phyloP scores from a whole-genome alignment of 2,888 invertebrate species.

The Xylota segnis region DNA sequence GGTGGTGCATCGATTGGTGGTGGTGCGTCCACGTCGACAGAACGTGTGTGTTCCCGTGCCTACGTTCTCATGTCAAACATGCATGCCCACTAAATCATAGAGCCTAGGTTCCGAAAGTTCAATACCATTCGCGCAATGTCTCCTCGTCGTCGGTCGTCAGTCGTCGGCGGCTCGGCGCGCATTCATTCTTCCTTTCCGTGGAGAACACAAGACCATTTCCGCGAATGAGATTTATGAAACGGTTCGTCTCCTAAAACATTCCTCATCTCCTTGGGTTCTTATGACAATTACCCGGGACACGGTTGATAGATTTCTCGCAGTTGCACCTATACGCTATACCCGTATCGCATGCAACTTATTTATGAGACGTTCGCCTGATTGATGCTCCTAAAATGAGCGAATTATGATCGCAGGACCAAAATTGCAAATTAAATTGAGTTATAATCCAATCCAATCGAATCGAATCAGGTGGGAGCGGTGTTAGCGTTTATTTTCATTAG shows the following conservation, averaged over 20 bases:
- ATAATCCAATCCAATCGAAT: too few species aligned
- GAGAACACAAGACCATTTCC: constrained; percentile 60
- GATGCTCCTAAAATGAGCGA: constrained; percentile 60
- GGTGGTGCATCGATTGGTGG: constrained; percentile 63
- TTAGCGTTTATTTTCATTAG: constrained; percentile 46
- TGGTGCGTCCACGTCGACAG: constrained; percentile 65
- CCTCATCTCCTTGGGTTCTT: neutral
- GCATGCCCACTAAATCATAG: constrained; percentile 70
- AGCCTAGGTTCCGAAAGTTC: constrained; percentile 61
- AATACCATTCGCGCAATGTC: constrained; percentile 50
- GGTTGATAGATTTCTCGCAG: constrained; percentile 58
- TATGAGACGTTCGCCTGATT: constrained; percentile 64
- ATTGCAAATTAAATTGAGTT: constrained; percentile 70
- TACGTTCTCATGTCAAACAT: constrained; percentile 73
- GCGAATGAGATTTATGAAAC: constrained; percentile 72
- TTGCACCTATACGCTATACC: neutral
- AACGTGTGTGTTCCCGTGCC: constrained; percentile 71
- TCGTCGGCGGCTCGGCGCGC: too few species aligned
- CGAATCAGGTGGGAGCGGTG: constrained; percentile 66
- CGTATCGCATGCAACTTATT: constrained; percentile 25
- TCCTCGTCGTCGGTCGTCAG: too few species aligned
- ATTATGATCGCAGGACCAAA: constrained; percentile 52
- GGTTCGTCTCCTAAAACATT: constrained; percentile 59
- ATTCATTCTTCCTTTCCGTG: constrained; percentile 38
- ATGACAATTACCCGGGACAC: constrained; percentile 57